Evolutionary conservation across 2,113 vertebrate genomes (phyloP).

Genomic region (Cromileptes altivelis): DNA sequence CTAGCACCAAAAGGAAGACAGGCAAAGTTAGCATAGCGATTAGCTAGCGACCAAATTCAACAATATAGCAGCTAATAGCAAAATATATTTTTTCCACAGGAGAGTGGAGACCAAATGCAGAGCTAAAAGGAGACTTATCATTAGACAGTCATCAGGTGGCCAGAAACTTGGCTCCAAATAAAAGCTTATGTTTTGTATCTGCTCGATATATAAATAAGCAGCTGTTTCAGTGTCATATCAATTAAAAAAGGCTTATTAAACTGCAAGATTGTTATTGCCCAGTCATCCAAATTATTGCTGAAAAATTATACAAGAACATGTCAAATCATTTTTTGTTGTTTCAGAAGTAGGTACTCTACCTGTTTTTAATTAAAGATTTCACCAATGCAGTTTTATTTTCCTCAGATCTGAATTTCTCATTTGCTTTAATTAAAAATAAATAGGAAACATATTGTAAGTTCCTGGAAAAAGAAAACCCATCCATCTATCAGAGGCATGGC

Average conservation of each 20-base stretch:
- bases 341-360: background rate
- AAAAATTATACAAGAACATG: background rate
- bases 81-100: background rate
- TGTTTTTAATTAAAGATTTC: background rate
- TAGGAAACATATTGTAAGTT: too few relatives aligned
- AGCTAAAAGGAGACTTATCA: background rate
- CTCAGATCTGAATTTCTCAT: background rate
- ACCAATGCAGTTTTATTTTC: background rate
- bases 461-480: background rate
- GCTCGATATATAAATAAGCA: background rate
- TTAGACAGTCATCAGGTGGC: background rate
- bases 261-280: too few relatives aligned
- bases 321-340: background rate
- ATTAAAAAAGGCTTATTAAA: background rate
- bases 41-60: background rate
- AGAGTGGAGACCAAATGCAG: background rate
- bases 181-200: background rate
- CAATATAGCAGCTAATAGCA: background rate
- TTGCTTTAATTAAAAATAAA: background rate
- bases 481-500: background rate
- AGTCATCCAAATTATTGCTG: background rate
- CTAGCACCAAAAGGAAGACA: background rate
- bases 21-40: background rate
- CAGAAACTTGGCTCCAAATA: background rate
- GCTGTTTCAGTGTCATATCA: background rate